These are phyloP conservation scores for Pituophis catenifer DNA, from an alignment of 2,113 vertebrate genomes.

Conservation along the genomic window DNA sequence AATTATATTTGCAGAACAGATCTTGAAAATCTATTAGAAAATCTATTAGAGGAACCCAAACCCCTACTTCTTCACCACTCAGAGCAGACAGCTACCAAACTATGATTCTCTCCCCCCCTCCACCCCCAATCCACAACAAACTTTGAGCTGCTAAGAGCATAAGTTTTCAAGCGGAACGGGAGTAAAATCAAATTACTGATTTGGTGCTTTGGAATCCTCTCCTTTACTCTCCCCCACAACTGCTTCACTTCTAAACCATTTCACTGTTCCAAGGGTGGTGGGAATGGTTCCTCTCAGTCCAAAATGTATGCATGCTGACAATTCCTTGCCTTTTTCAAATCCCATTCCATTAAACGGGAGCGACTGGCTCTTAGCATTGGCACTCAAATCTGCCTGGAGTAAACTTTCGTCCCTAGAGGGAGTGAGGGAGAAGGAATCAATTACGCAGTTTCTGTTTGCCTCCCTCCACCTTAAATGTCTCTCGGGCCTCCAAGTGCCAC, in stretches of 20 bases:
- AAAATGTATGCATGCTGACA: not conserved
- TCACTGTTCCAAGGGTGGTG: not conserved
- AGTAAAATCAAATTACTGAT: not conserved
- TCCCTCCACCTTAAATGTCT: constrained; percentile 19
- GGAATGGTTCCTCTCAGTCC: not conserved
- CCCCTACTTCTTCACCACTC: not conserved
- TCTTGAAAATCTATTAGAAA: not conserved
- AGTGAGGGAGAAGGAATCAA: not conserved
- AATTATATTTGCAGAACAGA: not conserved
- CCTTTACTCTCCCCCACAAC: not conserved
- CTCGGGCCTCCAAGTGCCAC: not conserved
- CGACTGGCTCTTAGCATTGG: not conserved
- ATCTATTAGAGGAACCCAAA: not conserved
- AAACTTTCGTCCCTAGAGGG: not conserved
- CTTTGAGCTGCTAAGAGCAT: not conserved
- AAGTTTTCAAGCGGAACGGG: not conserved
- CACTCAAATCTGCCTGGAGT: not conserved
- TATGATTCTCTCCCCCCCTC: not conserved
- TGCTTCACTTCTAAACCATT: no score
- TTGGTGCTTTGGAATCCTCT: not conserved
- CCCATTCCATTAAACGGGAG: not conserved
- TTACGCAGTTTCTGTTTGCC: not conserved
- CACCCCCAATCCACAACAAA: no score
- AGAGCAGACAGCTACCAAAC: not conserved
- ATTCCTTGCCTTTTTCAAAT: not conserved